Evolutionary conservation across 2,888 invertebrate species (phyloP), one percentile per base, ranked within the genome.

Genomic region (Agrochola circellaris): DNA sequence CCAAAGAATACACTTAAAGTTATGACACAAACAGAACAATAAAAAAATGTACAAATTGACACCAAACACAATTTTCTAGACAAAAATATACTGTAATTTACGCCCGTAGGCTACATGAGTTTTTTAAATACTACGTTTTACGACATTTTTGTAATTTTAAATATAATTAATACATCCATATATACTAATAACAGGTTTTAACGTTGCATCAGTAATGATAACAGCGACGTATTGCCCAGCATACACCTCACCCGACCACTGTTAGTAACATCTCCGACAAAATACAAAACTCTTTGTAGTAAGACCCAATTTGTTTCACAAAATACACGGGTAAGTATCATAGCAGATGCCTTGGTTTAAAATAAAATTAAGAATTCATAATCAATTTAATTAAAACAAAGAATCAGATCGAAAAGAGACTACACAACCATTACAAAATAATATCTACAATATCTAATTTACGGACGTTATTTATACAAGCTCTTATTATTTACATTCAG

Each of bases 401-500:
- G 64, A 77, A 85, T 94, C 95, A 95, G 94, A 95, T 95, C 94
- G 83, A 85, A 85, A 82, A 82, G 60, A 89, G 82, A 89, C 90
- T 92, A 94, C 93, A 95, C 94, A 94, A 95, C 94, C 94, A 87
- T 91, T 92, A 92, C 87, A 91, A 75, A 79, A 84, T 85, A 88
- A 85, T 83, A 85, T 86, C 81, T 89, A 89, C 86, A 88, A 76
- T 82, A 81, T 87, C 68, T 88, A 86, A 83, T 87, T 85, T 80
- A 90, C 87, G 93, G 92, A 91, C 91, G 88, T 91, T 90, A 87
- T 89, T 87, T 88, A 87, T 89, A 89, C 89, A 92, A 93, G 91
- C 90, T 92, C 92, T 90, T 90, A 89, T 82, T 94, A 93, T 92
- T 91, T 95, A 95, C 94, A 94, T 89, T 94, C 94, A 95, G 94